Conservation (phyloP, 2,113 vertebrate species). For the Ctenomys sociabilis region DNA sequence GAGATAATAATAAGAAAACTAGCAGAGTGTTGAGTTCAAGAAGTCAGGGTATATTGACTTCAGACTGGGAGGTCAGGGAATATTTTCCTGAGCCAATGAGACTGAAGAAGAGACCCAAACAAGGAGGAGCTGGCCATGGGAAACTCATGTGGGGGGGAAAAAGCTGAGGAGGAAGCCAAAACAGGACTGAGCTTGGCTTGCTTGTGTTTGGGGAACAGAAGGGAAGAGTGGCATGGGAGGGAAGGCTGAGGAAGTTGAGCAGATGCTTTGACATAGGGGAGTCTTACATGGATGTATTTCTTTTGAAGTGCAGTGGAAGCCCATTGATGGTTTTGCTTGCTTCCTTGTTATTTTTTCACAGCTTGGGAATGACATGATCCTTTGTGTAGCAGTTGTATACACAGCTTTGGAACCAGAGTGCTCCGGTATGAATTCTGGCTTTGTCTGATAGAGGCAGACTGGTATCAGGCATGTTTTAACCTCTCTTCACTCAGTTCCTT, state of each 20-base stretch:
- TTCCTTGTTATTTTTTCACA: not conserved
- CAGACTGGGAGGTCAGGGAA: not conserved
- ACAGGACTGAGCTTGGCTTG: not conserved
- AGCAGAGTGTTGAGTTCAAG: not conserved
- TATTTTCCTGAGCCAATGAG: not conserved
- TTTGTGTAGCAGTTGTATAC: not conserved
- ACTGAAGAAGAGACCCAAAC: not conserved
- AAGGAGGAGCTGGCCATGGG: not conserved
- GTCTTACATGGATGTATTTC: not conserved
- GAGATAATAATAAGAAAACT: constrained; percentile 33
- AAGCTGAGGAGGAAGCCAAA: not conserved
- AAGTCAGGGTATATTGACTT: not conserved
- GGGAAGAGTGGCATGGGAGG: not conserved
- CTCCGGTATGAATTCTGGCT: not conserved
- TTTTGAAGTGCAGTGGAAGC: not conserved
- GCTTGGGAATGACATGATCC: not conserved
- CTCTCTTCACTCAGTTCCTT: not conserved
- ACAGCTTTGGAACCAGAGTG: not conserved
- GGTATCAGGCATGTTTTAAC: not conserved
- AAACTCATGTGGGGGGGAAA: not conserved
- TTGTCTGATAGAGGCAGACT: constrained; percentile 1
- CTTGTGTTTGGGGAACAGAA: not conserved
- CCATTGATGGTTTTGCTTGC: not conserved
- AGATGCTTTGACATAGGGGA: not conserved
- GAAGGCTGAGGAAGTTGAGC: not conserved